These are phyloP conservation scores for Anorthoa munda DNA, from an alignment of 2,888 invertebrate genomes.

Conservation along the genomic window DNA sequence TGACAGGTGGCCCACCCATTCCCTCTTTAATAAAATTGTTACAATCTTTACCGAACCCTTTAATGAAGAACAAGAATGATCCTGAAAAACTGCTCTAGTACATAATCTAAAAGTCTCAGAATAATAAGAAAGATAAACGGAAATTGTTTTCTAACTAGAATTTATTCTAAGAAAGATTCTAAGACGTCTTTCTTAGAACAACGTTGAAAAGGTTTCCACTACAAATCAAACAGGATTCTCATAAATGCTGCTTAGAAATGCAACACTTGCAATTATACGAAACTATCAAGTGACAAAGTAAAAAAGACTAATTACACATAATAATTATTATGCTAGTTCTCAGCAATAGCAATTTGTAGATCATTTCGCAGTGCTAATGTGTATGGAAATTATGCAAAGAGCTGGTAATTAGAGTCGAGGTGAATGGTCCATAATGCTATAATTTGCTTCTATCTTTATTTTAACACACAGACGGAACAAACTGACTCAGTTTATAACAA, in stretches of 20 bases:
- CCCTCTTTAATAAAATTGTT: conserved; percentile 4
- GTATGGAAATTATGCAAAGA: conserved; percentile 88
- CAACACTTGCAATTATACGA: conserved; percentile 63
- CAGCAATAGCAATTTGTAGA: conserved; percentile 86
- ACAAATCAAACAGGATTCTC: conserved; percentile 56
- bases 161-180: conserved; percentile 17
- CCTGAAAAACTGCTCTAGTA: background rate
- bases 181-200: background rate
- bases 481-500: conserved; percentile 47
- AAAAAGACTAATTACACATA: conserved; percentile 83
- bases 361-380: conserved; percentile 88
- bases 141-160: conserved; percentile 10
- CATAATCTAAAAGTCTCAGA: background rate
- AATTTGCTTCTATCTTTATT: conserved; percentile 81
- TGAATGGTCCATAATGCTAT: conserved; percentile 84
- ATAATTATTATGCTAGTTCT: conserved; percentile 84
- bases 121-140: background rate
- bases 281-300: conserved; percentile 80
- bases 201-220: conserved; percentile 4
- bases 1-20: conserved; percentile 40
- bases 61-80: background rate
- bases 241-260: conserved; percentile 55
- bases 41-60: background rate
- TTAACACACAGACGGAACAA: conserved; percentile 67
- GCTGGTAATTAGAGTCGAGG: conserved; percentile 85